phyloP scores from a whole-genome alignment of 2,113 vertebrate genomes.

The Cervus canadensis region DNA sequence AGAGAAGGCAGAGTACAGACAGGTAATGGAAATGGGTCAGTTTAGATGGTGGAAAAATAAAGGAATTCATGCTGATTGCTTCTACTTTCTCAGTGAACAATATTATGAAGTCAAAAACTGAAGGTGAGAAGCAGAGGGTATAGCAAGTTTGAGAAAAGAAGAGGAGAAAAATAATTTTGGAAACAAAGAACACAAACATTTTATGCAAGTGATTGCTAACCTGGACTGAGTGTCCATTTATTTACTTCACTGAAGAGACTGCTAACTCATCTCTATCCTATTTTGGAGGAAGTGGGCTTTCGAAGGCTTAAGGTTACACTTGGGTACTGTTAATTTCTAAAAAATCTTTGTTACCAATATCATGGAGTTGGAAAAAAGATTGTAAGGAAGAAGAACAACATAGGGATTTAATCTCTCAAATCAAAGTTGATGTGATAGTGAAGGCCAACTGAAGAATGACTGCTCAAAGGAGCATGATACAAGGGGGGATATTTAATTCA shows the following conservation, averaged over 20 bases:
- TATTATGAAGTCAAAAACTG: not conserved
- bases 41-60: not conserved
- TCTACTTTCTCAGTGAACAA: not conserved
- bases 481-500: not conserved
- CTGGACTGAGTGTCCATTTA: not conserved
- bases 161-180: not conserved
- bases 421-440: not conserved
- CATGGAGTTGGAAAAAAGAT: not conserved
- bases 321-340: not conserved
- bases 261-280: not conserved
- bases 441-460: not conserved
- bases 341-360: not conserved
- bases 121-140: not conserved
- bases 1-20: not conserved
- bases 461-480: not conserved
- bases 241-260: not conserved
- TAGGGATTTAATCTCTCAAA: not conserved
- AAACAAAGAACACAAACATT: conserved; percentile 11
- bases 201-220: not conserved
- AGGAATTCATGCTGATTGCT: not conserved
- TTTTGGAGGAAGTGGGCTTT: not conserved
- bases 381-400: not conserved
- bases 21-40: not conserved
- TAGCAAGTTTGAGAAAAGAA: conserved; percentile 14
- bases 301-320: not conserved